Base-by-base conservation (phyloP, 2,113 vertebrate species). In the Brevimyrus niger region DNA sequence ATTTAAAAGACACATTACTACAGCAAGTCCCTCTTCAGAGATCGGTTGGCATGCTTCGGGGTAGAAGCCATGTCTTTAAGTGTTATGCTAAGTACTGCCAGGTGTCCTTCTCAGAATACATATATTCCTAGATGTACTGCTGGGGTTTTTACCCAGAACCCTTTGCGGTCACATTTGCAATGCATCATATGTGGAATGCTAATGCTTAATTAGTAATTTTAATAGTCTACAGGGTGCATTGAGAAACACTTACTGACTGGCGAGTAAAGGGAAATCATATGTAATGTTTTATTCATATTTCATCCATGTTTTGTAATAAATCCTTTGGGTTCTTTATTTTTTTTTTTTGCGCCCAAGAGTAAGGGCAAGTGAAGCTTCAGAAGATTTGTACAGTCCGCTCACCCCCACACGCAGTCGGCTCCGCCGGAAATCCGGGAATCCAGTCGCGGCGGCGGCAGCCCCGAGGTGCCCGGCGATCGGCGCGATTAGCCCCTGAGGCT, bases 311-410 rank as follows among this genome's bases (percentile, higher is more conserved):
- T 80, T 19, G 17, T 80, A 19, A 35, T 42, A 35, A 80, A 80
- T 80, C 73, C 73, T 80, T 80, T 42, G 73, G 73, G 17, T 80
- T 80, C 35, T 80, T 80, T 80, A 80, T n/a, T n/a, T n/a, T n/a
- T n/a, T n/a, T n/a, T n/a, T n/a, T 80, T 42, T 17, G 19, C 13
- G 0, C 13, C 69, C 69, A 4, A 76, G 31, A 76, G 35, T 42
- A 19, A 17, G 35, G 73, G 73, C 61, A 31, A 31, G 3, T 31
- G 27, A 69, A 69, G 9, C 27, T 13, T 65, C 61, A 38, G 69
- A 31, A 38, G 31, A 76, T 76, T 80, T 80, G 73, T 8, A 19
- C 15, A 19, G 73, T 5, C 73, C 73, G 6, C 73, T 80, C 13
- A 42, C 73, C 73, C 31, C 4, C 73, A 80, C 73, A 15, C 35